phyloP scores from a whole-genome alignment of 2,888 invertebrate genomes.

The Phortica magna region DNA sequence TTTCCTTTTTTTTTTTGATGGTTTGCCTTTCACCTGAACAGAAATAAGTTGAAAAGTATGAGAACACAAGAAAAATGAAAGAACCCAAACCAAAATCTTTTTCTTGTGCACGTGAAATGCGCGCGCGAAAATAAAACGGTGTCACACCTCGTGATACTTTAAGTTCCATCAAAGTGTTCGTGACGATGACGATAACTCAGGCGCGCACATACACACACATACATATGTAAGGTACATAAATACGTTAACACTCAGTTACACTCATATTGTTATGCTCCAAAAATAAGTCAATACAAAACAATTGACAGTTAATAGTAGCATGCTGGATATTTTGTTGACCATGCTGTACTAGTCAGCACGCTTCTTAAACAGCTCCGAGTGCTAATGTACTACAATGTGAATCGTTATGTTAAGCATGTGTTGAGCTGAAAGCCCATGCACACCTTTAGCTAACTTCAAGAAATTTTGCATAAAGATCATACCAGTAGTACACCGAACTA shows the following conservation, averaged over 20 bases:
- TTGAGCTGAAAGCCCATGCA: too few relatives aligned
- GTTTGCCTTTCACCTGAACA: neutral
- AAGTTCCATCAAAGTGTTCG: slow-evolving; percentile 37
- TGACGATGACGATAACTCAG: slow-evolving; percentile 27
- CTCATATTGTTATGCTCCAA: neutral
- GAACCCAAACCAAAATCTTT: too few relatives aligned
- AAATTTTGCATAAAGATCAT: too few relatives aligned
- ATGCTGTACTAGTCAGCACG: too few relatives aligned
- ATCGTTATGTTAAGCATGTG: too few relatives aligned
- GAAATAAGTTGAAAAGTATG: neutral
- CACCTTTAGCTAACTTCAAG: too few relatives aligned
- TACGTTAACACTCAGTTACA: neutral
- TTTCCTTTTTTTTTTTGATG: neutral
- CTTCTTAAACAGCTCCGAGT: too few relatives aligned
- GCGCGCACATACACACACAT: neutral
- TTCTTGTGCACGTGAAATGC: slow-evolving; percentile 22
- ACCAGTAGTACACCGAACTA: too few relatives aligned
- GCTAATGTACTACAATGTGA: too few relatives aligned
- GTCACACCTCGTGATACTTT: slow-evolving; percentile 49
- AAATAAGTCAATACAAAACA: neutral
- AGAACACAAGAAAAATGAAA: neutral
- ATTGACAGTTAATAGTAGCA: too few relatives aligned
- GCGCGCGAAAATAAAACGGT: slow-evolving; percentile 42
- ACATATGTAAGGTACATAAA: too few relatives aligned
- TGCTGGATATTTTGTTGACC: too few relatives aligned